A percentile compares a stretch with the other conserved stretches of the same genome.
These are phyloP conservation scores for Buceros bicornis DNA, from an alignment of 2,797 vertebrate genomes.

Conservation along the genomic window DNA sequence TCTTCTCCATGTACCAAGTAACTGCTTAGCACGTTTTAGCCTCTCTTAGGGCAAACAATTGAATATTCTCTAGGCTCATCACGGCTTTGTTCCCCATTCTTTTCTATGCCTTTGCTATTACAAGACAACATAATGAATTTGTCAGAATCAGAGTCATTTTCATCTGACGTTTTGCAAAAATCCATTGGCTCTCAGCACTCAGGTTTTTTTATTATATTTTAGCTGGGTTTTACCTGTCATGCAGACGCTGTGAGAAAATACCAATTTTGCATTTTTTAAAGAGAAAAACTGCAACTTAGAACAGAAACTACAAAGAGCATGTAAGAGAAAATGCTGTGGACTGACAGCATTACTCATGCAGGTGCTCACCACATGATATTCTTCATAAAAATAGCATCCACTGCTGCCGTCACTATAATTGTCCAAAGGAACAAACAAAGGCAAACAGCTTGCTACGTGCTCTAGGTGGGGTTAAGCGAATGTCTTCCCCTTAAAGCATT, in stretches of 20 bases:
- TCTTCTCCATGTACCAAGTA: conserved; percentile 16
- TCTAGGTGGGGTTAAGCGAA: conserved; percentile 23
- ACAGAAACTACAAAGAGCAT: background rate
- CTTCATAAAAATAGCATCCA: background rate
- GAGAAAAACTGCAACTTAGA: background rate
- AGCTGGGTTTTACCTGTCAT: background rate
- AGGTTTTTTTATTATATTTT: background rate
- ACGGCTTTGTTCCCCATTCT: background rate
- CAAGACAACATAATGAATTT: background rate
- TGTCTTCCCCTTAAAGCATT: conserved; percentile 2
- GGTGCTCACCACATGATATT: background rate
- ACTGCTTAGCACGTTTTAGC: conserved; percentile 24
- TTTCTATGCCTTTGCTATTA: background rate
- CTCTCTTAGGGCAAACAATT: background rate
- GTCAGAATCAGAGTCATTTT: background rate
- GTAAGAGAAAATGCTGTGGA: background rate
- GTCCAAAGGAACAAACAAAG: background rate
- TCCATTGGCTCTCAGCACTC: background rate
- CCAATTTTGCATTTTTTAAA: background rate
- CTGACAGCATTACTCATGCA: conserved; percentile 7
- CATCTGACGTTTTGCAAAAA: background rate
- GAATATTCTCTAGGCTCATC: background rate
- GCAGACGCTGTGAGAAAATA: background rate
- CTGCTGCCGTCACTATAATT: background rate
- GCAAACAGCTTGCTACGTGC: conserved; percentile 8